phyloP scores from a whole-genome alignment of 1,140 invertebrate species.

The Conus betulinus region DNA sequence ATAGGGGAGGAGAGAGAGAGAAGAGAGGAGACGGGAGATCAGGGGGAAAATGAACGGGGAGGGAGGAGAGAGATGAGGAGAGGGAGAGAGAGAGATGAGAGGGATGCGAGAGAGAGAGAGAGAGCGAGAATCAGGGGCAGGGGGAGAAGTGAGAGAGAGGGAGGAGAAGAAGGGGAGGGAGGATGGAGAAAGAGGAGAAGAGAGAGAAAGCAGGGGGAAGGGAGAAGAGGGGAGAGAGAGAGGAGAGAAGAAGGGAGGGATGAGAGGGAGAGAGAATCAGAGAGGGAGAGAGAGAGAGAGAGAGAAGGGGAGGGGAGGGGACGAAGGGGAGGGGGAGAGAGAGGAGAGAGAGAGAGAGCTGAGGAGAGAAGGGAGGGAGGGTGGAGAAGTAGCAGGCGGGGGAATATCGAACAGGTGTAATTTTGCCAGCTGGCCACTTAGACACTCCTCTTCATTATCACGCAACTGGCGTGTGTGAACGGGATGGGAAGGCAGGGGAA shows the following conservation, averaged over 20 bases:
- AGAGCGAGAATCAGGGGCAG: too few species aligned
- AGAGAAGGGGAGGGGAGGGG: neutral
- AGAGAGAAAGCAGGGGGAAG: neutral
- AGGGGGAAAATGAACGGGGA: too few species aligned
- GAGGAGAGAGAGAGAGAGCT: neutral
- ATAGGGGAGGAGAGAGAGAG: neutral
- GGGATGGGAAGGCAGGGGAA: neutral
- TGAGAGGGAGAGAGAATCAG: neutral
- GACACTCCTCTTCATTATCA: constrained; percentile 14
- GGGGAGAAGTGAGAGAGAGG: neutral
- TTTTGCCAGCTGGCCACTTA: constrained; percentile 15
- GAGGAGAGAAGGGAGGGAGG: neutral
- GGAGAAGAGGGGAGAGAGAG: neutral
- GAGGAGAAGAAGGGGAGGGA: neutral
- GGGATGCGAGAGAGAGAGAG: neutral
- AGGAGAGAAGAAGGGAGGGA: neutral
- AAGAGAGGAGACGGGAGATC: neutral
- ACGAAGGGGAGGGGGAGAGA: neutral
- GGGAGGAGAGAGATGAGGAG: neutral
- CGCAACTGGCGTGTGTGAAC: neutral
- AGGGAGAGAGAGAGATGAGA: neutral
- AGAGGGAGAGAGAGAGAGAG: neutral
- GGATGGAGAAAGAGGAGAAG: neutral
- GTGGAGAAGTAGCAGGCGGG: neutral
- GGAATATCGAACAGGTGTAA: constrained; percentile 23